Conservation (phyloP, 2,113 vertebrate genomes). For the Bos javanicus region DNA sequence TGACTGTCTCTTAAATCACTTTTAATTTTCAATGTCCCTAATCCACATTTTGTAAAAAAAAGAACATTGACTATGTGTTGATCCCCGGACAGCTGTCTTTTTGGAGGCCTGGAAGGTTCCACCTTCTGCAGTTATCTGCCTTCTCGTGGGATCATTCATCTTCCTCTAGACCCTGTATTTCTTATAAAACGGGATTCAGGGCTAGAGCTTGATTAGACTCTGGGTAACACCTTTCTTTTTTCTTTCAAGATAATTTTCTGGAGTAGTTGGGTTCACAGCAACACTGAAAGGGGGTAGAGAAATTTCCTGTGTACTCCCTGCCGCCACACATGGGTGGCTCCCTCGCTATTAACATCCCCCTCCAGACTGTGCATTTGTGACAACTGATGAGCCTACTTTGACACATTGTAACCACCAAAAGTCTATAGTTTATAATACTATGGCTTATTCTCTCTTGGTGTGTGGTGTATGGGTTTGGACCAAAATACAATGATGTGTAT, state of each 20-base stretch:
- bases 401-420: neutral
- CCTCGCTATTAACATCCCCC: neutral
- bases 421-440: neutral
- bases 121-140: neutral
- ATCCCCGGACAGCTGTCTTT: neutral
- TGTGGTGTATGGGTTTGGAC: neutral
- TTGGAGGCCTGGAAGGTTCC: neutral
- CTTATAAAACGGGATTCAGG: neutral
- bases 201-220: neutral
- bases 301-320: neutral
- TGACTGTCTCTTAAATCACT: neutral
- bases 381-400: neutral
- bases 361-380: neutral
- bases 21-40: neutral
- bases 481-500: neutral
- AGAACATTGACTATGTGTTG: neutral
- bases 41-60: neutral
- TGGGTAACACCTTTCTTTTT: neutral
- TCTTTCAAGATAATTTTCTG: neutral
- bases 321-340: rapidly evolving
- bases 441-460: neutral
- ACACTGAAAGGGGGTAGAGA: neutral
- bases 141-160: neutral
- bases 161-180: neutral
- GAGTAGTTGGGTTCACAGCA: neutral